Base-by-base conservation (phyloP, 2,113 vertebrate genomes). In the Gymnarchus niloticus region DNA sequence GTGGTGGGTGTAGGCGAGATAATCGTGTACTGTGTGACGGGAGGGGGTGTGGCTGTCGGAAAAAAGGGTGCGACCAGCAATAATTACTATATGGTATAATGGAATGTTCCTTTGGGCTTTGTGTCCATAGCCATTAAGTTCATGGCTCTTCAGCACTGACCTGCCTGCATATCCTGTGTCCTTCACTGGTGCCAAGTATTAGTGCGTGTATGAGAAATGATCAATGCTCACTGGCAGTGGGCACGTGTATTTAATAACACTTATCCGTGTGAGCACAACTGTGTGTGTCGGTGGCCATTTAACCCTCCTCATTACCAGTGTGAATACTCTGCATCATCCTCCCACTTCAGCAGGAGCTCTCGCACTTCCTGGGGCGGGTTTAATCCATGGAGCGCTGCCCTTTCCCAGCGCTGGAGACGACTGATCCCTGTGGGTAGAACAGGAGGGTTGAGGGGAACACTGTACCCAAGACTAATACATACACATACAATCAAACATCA, bases 321-420 rank as follows among this genome's bases (percentile, higher is more conserved):
- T 44, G 89, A 92, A 90, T 94, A 93, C 0, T 91, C 89, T 54
- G 91, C 89, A 41, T 95, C 92, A 56, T 87, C 88, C 0, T 19
- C 85, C 86, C 91, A 91, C 61, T 92, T 88, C 87, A 91, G 90
- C 77, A 97, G 91, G 88, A 96, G 91, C 6, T 95, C 90, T 59
- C 48, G 91, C 86, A 98, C 93, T 25, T 93, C 87, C 69, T 76
- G 83, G 4, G 96, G 96, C 5, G 97, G 97, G 49, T 90, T 91
- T 86, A 97, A 88, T 56, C 95, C 95, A 93, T 97, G 91, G 21
- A 92, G 88, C 73, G 95, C 73, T 6, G 97, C 96, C 86, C 96
- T 92, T 86, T 96, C 93, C 96, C 97, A 97, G 65, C 96, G 94
- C 91, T 97, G 94, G 89, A 97, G 86, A 41, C 96, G 92, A 78